These are phyloP conservation scores for Nasonia vitripennis DNA, from an alignment of 1,140 invertebrate genomes.

Conservation along the genomic window DNA sequence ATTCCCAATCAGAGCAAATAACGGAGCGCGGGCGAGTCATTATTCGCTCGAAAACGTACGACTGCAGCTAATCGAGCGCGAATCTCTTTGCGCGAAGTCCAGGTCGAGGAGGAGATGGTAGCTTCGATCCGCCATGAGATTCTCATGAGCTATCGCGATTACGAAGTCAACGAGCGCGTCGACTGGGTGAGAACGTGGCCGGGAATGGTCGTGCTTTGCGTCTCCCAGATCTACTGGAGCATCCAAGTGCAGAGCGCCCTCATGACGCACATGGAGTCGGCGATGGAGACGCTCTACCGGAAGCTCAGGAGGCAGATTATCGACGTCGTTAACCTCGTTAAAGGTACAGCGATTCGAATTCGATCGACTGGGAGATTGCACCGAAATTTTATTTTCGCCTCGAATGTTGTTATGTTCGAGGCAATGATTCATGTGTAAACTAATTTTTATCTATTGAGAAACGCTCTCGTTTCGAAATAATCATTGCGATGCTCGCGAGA, in stretches of 20 bases:
- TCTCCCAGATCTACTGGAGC: conserved; percentile 94
- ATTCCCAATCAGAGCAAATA: neutral
- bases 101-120: conserved; percentile 90
- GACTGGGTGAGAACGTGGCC: conserved; percentile 91
- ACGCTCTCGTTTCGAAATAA: no score
- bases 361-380: neutral
- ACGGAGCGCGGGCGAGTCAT: neutral
- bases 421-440: no score
- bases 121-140: conserved; percentile 83
- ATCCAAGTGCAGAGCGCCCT: conserved; percentile 84
- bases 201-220: conserved; percentile 91
- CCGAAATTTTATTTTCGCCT: no score
- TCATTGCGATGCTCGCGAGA: no score
- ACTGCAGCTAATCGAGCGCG: neutral
- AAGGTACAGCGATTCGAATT: conserved; percentile 57
- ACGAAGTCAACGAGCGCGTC: conserved; percentile 78
- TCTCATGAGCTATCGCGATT: conserved; percentile 83
- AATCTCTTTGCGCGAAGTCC: conserved; percentile 2
- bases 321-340: conserved; percentile 77
- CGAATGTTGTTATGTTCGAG: no score
- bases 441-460: no score
- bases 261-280: conserved; percentile 75
- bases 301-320: conserved; percentile 78
- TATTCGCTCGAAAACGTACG: neutral
- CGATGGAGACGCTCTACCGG: conserved; percentile 76